A percentile compares a stretch with the other conserved stretches of the same genome.
Evolutionary conservation across 2,113 vertebrate species (phyloP).

Genomic region (Ailuropoda melanoleuca): DNA sequence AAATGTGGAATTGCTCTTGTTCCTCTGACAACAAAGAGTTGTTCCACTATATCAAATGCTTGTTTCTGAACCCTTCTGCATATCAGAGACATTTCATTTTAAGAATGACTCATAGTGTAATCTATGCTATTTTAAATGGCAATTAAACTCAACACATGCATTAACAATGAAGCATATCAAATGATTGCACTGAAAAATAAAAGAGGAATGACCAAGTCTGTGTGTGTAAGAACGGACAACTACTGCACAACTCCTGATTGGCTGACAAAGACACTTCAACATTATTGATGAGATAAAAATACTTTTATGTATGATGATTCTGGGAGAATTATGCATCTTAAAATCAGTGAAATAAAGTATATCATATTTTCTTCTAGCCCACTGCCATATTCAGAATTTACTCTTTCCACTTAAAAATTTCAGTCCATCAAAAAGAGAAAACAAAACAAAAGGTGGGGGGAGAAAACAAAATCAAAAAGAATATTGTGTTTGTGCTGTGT

Average conservation of each 20-base stretch:
- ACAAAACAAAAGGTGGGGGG: neutral
- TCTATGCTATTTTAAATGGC: conserved; percentile 15
- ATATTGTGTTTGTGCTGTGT: neutral
- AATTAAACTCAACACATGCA: neutral
- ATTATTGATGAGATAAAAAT: neutral
- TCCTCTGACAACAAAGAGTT: neutral
- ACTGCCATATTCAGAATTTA: neutral
- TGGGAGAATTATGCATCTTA: neutral
- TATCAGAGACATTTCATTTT: conserved; percentile 24
- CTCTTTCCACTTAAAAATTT: neutral
- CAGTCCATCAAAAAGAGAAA: neutral
- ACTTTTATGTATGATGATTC: neutral
- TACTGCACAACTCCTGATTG: neutral
- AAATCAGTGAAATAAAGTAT: neutral
- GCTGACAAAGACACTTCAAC: neutral
- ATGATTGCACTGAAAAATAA: neutral
- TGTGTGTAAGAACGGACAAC: neutral
- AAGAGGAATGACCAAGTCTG: neutral
- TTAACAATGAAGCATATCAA: neutral
- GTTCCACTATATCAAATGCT: neutral
- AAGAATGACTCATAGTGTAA: neutral
- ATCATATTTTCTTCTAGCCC: neutral
- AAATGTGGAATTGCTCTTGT: neutral
- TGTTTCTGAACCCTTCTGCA: neutral
- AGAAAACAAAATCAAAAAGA: neutral